These are phyloP conservation scores for Anorthoa munda DNA, from an alignment of 2,888 invertebrate species.

Conservation along the genomic window DNA sequence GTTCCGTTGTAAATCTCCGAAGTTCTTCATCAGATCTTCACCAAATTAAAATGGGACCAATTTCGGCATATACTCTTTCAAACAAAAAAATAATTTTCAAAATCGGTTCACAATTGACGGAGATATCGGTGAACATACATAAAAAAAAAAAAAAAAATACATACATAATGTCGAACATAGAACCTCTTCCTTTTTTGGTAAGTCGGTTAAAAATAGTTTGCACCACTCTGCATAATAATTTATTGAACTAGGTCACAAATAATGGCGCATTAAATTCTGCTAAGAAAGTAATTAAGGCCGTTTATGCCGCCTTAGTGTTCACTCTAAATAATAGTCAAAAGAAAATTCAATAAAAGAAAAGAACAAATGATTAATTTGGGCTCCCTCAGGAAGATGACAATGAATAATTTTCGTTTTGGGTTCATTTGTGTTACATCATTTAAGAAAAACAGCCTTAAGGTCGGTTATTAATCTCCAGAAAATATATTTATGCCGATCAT, in stretches of 20 bases:
- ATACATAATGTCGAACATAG: no score
- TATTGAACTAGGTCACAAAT: slow-evolving; percentile 36
- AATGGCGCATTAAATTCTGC: slow-evolving; percentile 11
- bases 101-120: no score
- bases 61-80: no score
- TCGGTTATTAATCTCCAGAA: slow-evolving; percentile 23
- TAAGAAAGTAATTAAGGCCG: slow-evolving; percentile 45
- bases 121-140: no score
- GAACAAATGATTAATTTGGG: slow-evolving; percentile 23
- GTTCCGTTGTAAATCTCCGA: no score
- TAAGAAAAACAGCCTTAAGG: slow-evolving; percentile 28
- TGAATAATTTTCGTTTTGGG: slow-evolving; percentile 41
- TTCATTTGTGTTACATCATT: slow-evolving; percentile 34
- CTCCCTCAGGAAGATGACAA: slow-evolving; percentile 14
- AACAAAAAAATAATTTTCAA: no score
- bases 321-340: not conserved
- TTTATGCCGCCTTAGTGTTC: slow-evolving; percentile 15
- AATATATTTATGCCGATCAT: slow-evolving; percentile 21
- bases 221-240: slow-evolving; percentile 36
- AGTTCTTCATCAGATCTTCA: no score
- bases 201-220: slow-evolving; percentile 39
- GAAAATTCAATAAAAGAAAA: slow-evolving; percentile 13
- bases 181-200: no score
- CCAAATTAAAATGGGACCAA: no score
- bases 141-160: no score